A percentile compares a stretch with the other conserved stretches of the same genome.
Evolutionary conservation across 2,113 vertebrate species (phyloP).

Genomic region (Sus scrofa): T2T-Sscrofa CM000814.6:84071001-84071500

Average conservation of each 20-base stretch:
- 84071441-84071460: no score
- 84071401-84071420: no score
- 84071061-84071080: background rate
- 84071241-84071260: constrained; percentile 11
- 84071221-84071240: background rate
- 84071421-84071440: no score
- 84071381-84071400: no score
- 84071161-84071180: background rate
- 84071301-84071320: no score
- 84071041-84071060: background rate
- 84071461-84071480: no score
- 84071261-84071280: background rate
- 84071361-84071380: no score
- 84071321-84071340: no score
- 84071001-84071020: background rate
- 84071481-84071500: no score
- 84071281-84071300: background rate
- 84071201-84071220: background rate
- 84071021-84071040: background rate
- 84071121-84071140: constrained; percentile 32
- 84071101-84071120: background rate
- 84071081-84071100: background rate
- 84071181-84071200: constrained; percentile 17
- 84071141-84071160: background rate
- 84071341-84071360: no score